These are phyloP conservation scores for Acropternis orthonyx DNA, from an alignment of 2,797 vertebrate genomes.

Conservation along the genomic window DNA sequence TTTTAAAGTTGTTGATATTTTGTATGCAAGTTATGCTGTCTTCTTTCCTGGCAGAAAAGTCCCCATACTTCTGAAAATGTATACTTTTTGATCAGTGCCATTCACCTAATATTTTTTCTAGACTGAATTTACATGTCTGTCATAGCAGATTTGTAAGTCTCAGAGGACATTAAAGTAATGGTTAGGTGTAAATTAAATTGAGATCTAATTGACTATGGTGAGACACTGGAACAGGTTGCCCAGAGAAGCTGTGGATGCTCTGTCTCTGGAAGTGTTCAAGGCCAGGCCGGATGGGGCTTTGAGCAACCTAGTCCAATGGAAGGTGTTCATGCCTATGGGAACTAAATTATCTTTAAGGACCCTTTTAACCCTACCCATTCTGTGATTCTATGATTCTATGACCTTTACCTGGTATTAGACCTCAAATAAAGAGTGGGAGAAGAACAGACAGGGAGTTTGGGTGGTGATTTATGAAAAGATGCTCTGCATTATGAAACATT, in stretches of 20 bases:
- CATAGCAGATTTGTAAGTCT: not conserved
- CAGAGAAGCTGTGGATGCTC: not conserved
- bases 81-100: not conserved
- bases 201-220: rapidly evolving
- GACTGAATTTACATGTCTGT: not conserved
- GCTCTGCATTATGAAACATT: not conserved
- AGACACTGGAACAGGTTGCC: not conserved
- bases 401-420: not conserved
- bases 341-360: not conserved
- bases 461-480: not conserved
- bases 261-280: not conserved
- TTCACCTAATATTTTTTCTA: not conserved
- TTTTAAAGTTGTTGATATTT: not conserved
- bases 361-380: not conserved
- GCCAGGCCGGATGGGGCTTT: not conserved
- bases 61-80: not conserved
- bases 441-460: not conserved
- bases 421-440: not conserved
- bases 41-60: not conserved
- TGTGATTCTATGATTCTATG: not conserved
- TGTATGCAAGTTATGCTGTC: not conserved
- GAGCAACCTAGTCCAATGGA: rapidly evolving
- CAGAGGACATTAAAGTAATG: not conserved
- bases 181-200: not conserved
- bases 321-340: not conserved